Evolutionary conservation across 92 coral and sea anemone genomes (phyloP).

Genomic region (Virgularia gustaviana): DNA sequence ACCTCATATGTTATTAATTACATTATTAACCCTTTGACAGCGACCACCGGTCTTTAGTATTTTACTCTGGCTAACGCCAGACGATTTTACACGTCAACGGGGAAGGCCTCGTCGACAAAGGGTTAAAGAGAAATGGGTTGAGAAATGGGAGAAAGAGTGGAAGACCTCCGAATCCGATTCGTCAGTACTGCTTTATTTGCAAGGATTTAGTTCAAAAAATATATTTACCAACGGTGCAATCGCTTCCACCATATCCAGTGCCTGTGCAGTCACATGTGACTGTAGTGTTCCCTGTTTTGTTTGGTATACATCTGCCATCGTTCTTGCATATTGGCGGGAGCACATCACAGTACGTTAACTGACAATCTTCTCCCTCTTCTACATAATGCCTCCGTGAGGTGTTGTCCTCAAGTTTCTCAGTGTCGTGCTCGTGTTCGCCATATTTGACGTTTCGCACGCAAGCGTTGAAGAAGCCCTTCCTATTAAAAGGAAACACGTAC

Average conservation of each 20-base stretch:
- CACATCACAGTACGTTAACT: constrained; percentile 19
- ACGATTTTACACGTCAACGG: no score
- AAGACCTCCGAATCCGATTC: no score
- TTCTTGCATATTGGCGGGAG: constrained; percentile 23
- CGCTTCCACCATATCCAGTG: constrained; percentile 1
- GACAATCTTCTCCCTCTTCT: background rate
- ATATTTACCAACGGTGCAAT: background rate
- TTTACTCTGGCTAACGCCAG: no score
- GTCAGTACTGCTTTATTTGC: no score
- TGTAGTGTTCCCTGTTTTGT: background rate
- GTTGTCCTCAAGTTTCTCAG: background rate
- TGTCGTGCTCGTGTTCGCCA: background rate
- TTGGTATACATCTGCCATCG: background rate
- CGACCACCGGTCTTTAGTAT: no score
- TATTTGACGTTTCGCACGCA: constrained; percentile 23
- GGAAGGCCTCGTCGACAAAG: no score
- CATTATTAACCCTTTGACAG: no score
- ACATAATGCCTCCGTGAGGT: background rate
- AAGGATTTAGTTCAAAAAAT: no score
- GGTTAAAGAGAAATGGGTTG: no score
- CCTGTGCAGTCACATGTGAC: constrained; percentile 24
- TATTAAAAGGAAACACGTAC: background rate
- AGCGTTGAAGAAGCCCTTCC: constrained; percentile 17
- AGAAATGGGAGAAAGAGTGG: no score
- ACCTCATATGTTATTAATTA: no score